A percentile compares a stretch with the other conserved stretches of the same genome.
Conservation (phyloP, 1,140 invertebrate species). For the Hylyphantes graminicola region DNA sequence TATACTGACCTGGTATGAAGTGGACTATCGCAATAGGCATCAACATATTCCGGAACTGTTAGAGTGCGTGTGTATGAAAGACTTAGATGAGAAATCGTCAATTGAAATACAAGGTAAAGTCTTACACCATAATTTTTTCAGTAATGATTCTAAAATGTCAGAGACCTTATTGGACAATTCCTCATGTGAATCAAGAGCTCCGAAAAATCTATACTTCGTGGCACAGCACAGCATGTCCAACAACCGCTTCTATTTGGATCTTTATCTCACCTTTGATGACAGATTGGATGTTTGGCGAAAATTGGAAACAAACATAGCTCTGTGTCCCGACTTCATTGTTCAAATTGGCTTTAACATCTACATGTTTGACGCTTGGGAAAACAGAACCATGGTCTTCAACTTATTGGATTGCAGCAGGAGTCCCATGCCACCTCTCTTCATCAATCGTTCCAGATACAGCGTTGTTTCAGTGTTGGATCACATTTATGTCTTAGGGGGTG, state of each 20-base stretch:
- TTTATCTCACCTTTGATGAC: constrained; percentile 12
- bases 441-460: not conserved
- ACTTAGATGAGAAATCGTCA: not conserved
- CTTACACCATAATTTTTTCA: too few species aligned
- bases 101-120: not conserved
- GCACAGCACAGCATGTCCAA: not conserved
- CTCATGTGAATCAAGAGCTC: too few species aligned
- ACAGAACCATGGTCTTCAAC: not conserved
- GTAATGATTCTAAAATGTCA: not conserved
- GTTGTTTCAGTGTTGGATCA: not conserved
- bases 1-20: not conserved
- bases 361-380: constrained; percentile 8
- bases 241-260: not conserved
- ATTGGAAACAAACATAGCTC: not conserved
- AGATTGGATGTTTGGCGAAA: constrained; percentile 3
- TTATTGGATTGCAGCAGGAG: not conserved
- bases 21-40: not conserved
- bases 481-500: constrained; percentile 16
- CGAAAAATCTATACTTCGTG: constrained; percentile 2
- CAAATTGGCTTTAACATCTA: not conserved
- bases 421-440: not conserved
- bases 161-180: too few species aligned
- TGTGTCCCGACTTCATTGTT: constrained; percentile 12
- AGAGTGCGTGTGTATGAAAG: not conserved
- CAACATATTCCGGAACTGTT: not conserved